Evolutionary conservation across 92 coral and sea anemone genomes (phyloP), one percentile per base, ranked within the genome.

Genomic region (Heteractis magnifica): DNA sequence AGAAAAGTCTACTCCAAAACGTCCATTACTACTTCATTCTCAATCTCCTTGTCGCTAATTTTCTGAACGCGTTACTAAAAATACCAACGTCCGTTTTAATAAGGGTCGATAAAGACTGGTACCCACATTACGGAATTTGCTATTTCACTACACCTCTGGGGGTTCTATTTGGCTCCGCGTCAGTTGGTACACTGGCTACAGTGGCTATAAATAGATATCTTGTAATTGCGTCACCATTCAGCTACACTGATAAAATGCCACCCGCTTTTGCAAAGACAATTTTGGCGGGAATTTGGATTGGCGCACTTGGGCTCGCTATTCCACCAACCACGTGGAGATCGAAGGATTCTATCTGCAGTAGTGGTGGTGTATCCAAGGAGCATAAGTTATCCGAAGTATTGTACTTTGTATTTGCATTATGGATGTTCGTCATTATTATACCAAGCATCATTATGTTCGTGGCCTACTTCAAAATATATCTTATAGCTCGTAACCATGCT

Each of bases 111-210:
- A 85, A 94, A 48, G 87, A 90, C 91, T 95, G 98, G 98, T 95
- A 95, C 72, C 98, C 98, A 56, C 94, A 90, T 75, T 89, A 93
- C 80, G 88, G 85, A 6, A 44, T 95, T 10, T 95, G 98, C 79
- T 95, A 95, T 88, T 87, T 95, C 83, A 95, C 98, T 21, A 93
- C 98, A 71, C 98, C 98, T 10, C 94, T 93, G 15, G 98, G 98
- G 77, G 98, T 95, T 52, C 94, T 95, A 19, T 95, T 95, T 83
- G 98, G 98, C 58, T 97, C 98, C 7, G 98, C 98, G 48, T 95
- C 98, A 10, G 98, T 95, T 49, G 83, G 89, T 68, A 95, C 98
- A 49, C 75, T 95, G 80, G 92, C 98, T 58, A 92, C 94, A 77
- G 97, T 95, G 44, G 98, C 98, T 60, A 88, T 95, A 90, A 93